phyloP scores from a whole-genome alignment of 1,140 invertebrate genomes.

The Hycleus phaleratus region DNA sequence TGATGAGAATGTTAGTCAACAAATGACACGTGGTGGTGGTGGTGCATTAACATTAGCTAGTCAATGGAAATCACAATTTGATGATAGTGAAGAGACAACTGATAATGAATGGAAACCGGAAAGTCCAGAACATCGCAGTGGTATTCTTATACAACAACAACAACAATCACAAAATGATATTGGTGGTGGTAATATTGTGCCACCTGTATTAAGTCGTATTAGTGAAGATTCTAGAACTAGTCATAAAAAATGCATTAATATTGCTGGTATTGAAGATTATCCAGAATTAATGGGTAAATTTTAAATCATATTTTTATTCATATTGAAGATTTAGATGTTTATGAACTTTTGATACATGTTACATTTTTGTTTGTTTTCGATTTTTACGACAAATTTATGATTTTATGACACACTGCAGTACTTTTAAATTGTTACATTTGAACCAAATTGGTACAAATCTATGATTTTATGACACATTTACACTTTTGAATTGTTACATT shows the following conservation, averaged over 20 bases:
- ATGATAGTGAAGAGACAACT: slow-evolving; percentile 84
- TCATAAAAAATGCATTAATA: slow-evolving; percentile 53
- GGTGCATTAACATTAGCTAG: slow-evolving; percentile 77
- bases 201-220: slow-evolving; percentile 48
- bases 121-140: slow-evolving; percentile 58
- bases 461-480: no score
- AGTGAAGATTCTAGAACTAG: slow-evolving; percentile 49
- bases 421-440: background rate
- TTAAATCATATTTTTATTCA: background rate
- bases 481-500: no score
- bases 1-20: slow-evolving; percentile 87
- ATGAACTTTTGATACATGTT: background rate
- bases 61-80: slow-evolving; percentile 91
- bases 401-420: background rate
- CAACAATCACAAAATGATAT: slow-evolving; percentile 26
- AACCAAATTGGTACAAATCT: background rate
- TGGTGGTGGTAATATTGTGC: slow-evolving; percentile 21
- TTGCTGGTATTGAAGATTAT: slow-evolving; percentile 60
- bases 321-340: background rate
- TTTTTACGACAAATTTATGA: background rate
- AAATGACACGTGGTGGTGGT: slow-evolving; percentile 66
- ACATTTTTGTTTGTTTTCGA: background rate
- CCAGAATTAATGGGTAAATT: slow-evolving; percentile 49
- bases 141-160: background rate
- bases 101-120: slow-evolving; percentile 90